These are phyloP conservation scores for Platycheirus albimanus DNA, from an alignment of 2,888 invertebrate genomes.

Conservation along the genomic window DNA sequence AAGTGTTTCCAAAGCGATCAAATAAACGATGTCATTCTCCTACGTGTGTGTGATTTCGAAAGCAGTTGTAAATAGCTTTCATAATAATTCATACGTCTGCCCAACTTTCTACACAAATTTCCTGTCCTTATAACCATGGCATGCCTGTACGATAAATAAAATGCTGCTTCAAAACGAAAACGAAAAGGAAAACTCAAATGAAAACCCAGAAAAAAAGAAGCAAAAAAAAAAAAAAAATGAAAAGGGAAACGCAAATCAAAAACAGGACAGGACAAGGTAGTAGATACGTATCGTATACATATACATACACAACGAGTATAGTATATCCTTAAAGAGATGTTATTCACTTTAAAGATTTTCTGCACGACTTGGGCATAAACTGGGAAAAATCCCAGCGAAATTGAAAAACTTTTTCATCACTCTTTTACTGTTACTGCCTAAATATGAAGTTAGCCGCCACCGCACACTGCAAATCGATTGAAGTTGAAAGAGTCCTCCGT, in stretches of 20 bases:
- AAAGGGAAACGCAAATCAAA: slow-evolving; percentile 15
- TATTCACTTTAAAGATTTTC: slow-evolving; percentile 65
- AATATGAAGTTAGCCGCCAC: slow-evolving; percentile 64
- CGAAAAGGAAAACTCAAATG: slow-evolving; percentile 25
- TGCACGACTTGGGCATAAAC: slow-evolving; percentile 68
- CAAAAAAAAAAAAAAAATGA: slow-evolving; percentile 42
- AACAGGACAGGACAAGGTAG: slow-evolving; percentile 11
- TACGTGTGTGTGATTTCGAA: slow-evolving; percentile 9
- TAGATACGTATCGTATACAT: background rate
- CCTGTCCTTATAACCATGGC: slow-evolving; percentile 21
- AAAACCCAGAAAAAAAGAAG: slow-evolving; percentile 8
- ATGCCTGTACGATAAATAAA: slow-evolving; percentile 26
- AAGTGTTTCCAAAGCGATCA: slow-evolving; percentile 59
- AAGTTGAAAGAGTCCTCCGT: slow-evolving; percentile 36
- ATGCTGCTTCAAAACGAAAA: slow-evolving; percentile 1
- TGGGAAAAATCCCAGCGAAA: slow-evolving; percentile 57
- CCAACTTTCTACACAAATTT: slow-evolving; percentile 39
- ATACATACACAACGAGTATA: background rate
- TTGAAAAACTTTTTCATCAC: slow-evolving; percentile 73
- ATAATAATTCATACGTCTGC: slow-evolving; percentile 40
- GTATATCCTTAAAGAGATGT: slow-evolving; percentile 39
- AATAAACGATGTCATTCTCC: slow-evolving; percentile 60
- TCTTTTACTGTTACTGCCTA: slow-evolving; percentile 71
- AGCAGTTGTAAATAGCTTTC: slow-evolving; percentile 29
- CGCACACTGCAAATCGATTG: slow-evolving; percentile 55